Evolutionary conservation across 2,888 invertebrate genomes (phyloP), one percentile per base, ranked within the genome.

Genomic region (Parochlus steinenii): DNA sequence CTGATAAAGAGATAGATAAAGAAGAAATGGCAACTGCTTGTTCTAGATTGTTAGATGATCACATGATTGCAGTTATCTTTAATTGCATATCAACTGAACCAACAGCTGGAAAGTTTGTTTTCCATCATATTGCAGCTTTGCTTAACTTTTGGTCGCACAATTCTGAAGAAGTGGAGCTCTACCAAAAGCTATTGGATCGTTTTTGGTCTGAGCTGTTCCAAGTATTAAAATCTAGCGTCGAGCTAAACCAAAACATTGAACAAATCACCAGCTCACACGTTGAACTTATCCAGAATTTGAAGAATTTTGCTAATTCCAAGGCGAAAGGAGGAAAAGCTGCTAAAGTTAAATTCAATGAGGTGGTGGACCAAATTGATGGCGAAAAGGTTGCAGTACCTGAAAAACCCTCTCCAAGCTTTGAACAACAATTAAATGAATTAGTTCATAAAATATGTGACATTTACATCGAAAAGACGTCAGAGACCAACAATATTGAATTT

Each of bases 141-240:
- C 46, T 69, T 22, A 63, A 65, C n/a, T 68, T 66, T 45, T 71
- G 69, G 69, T 61, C 59, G 41, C 61, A 63, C 49, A 64, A 63
- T 42, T 46, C 56, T 4, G 41, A 48, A 5, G 47, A 50, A 3
- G 35, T 47, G 7, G n/a, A 36, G 14, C 12, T 55, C 8, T 56
- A 52, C 42, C 32, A 38, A 27, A 46, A 44, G 29, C 45, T 47
- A 36, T 44, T 49, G 23, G 24, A 35, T 18, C 20, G 33, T 15
- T 58, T 58, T 38, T 58, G 58, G 58, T 41, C 40, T n/a, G 38
- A 46, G 12, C 41, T 55, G n/a, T 46, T 47, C 34, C 42, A 44
- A 27, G 33, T 52, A 18, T 43, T 55, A 14, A 44, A 45, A 1
- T 43, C 49, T 22, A 44, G 48, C 15, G 39, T 48, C 1, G 42